Percentiles rank a stretch among this genome's conserved stretches.
These are phyloP conservation scores for Daubentonia madagascariensis DNA, from an alignment of 2,113 vertebrate genomes.

Conservation along the genomic window DNA sequence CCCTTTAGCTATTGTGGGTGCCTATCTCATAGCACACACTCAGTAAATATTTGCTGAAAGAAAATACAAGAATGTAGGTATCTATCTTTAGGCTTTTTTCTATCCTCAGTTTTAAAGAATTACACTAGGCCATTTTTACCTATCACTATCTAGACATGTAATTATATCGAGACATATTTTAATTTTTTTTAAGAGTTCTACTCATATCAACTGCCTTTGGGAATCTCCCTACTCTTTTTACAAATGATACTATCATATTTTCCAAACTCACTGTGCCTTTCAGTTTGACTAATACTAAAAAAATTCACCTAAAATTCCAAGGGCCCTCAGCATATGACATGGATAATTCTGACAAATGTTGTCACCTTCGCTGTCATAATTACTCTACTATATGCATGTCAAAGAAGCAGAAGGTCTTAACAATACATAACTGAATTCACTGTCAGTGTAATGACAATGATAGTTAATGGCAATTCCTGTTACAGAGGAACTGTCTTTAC, in stretches of 20 bases:
- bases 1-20: neutral
- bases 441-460: neutral
- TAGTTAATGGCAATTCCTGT: neutral
- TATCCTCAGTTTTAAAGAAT: neutral
- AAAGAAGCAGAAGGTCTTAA: slow-evolving; percentile 12
- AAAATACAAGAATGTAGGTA: neutral
- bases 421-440: neutral
- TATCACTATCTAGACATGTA: neutral
- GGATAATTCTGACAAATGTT: slow-evolving; percentile 15
- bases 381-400: neutral
- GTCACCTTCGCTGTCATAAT: neutral
- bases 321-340: neutral
- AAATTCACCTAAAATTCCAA: slow-evolving; percentile 70
- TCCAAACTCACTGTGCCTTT: slow-evolving; percentile 47
- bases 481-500: neutral
- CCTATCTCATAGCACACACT: rapidly evolving
- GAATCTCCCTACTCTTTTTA: slow-evolving; percentile 59
- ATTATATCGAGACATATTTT: neutral
- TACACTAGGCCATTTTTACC: neutral
- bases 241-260: neutral
- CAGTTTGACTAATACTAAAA: slow-evolving; percentile 52
- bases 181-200: neutral
- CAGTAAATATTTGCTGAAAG: neutral
- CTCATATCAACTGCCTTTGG: slow-evolving; percentile 28
- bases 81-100: neutral